phyloP scores from a whole-genome alignment of 2,797 vertebrate genomes.

The Eulemur rubriventer region DNA sequence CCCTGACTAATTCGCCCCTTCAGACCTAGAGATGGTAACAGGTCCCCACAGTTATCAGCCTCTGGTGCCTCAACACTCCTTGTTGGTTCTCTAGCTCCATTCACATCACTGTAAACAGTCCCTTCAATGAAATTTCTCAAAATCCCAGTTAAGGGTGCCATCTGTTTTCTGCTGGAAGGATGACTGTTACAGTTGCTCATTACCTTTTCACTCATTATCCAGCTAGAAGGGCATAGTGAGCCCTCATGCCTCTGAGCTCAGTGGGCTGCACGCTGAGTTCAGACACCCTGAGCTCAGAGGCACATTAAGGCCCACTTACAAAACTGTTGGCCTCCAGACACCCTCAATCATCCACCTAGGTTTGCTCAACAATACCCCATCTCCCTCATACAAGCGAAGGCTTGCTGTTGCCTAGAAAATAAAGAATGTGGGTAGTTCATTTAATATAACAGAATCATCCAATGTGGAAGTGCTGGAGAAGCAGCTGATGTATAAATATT shows the following conservation, averaged over 20 bases:
- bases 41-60: not conserved
- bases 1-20: not conserved
- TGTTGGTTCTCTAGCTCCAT: not conserved
- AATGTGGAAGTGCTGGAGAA: not conserved
- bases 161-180: constrained; percentile 22
- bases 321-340: not conserved
- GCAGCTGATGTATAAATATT: not conserved
- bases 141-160: not conserved
- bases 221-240: not conserved
- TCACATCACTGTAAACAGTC: not conserved
- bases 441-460: not conserved
- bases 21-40: not conserved
- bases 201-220: not conserved
- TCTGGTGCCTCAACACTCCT: not conserved
- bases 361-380: not conserved
- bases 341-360: not conserved
- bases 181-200: not conserved
- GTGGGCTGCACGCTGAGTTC: not conserved
- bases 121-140: not conserved
- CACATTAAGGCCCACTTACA: not conserved
- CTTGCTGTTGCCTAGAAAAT: not conserved
- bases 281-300: not conserved
- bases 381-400: not conserved
- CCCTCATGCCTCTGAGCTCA: too few species aligned
- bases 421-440: not conserved